phyloP scores from a whole-genome alignment of 2,113 vertebrate species.

The Dasyprocta punctata region DNA sequence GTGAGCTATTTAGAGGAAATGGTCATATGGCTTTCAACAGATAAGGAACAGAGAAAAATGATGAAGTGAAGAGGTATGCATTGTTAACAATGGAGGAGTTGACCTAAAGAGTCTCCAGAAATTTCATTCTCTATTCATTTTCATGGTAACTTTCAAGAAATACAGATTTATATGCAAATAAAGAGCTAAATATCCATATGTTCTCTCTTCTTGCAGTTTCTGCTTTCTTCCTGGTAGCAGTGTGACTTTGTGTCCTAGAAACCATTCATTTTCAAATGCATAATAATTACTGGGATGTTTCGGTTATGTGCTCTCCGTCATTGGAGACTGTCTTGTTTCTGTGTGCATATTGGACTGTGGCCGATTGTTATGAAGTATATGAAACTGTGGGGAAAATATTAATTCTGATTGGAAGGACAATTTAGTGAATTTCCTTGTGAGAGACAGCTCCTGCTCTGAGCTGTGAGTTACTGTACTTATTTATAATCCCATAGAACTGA shows the following conservation, averaged over 20 bases:
- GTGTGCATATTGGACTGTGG: no score
- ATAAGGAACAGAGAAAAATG: not conserved
- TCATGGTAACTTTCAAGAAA: not conserved
- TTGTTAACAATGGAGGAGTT: not conserved
- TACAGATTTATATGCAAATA: not conserved
- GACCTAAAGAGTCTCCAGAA: rapidly evolving
- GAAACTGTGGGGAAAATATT: not conserved
- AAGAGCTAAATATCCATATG: not conserved
- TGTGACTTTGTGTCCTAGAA: no score
- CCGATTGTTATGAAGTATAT: not conserved
- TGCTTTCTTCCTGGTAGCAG: not conserved
- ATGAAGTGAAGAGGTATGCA: not conserved
- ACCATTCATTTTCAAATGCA: no score
- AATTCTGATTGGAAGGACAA: not conserved
- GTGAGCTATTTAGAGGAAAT: not conserved
- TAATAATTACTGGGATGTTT: no score
- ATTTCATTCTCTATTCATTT: not conserved
- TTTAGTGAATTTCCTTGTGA: not conserved
- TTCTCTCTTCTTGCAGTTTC: no score
- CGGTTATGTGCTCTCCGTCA: rapidly evolving
- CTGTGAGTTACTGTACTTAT: not conserved
- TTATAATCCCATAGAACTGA: not conserved
- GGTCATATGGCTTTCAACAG: not conserved
- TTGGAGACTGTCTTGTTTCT: not conserved
- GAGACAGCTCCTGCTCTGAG: not conserved